Percentiles rank a stretch among this genome's conserved stretches.
Evolutionary conservation across 2,888 invertebrate genomes (phyloP).

Genomic region (Pammene fasciana): DNA sequence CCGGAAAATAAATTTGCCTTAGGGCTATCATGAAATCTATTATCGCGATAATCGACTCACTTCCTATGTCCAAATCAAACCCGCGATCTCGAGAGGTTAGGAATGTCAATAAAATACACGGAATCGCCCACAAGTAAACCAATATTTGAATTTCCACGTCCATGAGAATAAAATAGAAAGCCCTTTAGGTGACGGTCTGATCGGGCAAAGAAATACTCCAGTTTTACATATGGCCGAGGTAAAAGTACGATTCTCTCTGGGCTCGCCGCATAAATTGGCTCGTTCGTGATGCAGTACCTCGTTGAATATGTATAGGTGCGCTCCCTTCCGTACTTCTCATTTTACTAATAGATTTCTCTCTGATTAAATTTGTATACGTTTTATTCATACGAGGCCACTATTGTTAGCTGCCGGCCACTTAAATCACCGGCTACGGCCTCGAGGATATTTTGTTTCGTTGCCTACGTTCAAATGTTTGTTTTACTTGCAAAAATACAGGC

Average conservation of each 20-base stretch:
- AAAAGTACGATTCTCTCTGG: constrained; percentile 79
- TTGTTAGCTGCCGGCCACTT: constrained; percentile 72
- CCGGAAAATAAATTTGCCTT: constrained; percentile 6
- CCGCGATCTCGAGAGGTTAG: constrained; percentile 33
- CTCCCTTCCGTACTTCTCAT: constrained; percentile 84
- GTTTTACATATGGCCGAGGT: constrained; percentile 80
- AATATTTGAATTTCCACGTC: constrained; percentile 43
- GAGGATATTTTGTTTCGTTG: constrained; percentile 53
- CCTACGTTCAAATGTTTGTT: constrained; percentile 45
- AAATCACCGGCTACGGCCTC: constrained; percentile 68
- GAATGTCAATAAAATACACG: constrained; percentile 39
- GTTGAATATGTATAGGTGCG: constrained; percentile 83
- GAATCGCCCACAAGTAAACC: constrained; percentile 39
- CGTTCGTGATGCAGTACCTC: constrained; percentile 82
- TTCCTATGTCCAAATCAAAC: constrained; percentile 37
- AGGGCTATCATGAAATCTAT: constrained; percentile 33
- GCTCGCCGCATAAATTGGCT: constrained; percentile 80
- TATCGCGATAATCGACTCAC: constrained; percentile 25
- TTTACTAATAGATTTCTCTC: constrained; percentile 84
- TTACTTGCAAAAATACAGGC: constrained; percentile 44
- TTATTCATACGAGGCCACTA: constrained; percentile 80
- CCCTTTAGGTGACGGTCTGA: constrained; percentile 71
- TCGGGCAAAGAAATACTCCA: constrained; percentile 75
- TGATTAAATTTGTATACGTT: constrained; percentile 84
- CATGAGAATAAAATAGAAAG: constrained; percentile 46